Evolutionary conservation across 2,797 vertebrate species (phyloP), one percentile per base, ranked within the genome.

Genomic region (Acanthopagrus latus): DNA sequence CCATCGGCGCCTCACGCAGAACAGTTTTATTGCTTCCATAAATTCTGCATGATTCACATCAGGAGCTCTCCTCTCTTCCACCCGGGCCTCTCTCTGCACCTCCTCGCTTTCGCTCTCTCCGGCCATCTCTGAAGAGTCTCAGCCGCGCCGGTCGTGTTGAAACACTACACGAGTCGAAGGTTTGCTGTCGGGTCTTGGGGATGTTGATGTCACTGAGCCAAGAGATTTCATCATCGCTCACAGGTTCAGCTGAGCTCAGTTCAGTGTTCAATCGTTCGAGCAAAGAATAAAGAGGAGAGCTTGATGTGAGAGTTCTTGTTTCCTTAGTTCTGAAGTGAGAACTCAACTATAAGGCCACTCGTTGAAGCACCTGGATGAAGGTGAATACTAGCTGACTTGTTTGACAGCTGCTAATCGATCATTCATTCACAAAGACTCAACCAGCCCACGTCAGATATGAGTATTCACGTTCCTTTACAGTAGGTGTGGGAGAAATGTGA

Each of bases 41-140:
- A 90, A 91, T 91, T 87, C 84, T 85, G 76, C 86, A 89, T 83
- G 86, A 90, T 84, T 82, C 86, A 78, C 86, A 88, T 88, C 76
- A 73, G 74, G 62, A 43, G 59, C 66, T 72, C 70, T 6, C 27
- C 67, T 74, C 66, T 58, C 69, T 64, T 33, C 69, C 27, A 10
- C 48, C 76, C 67, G 27, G 0, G 2, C 67, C 72, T 81, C 70
- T 76, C 75, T 21, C 46, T 64, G 67, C 62, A 27, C 29, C 17
- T 1, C 62, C 64, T 80, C 64, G 4, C 43, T 3, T 27, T 29
- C 16, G 21, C 64, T 58, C 23, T 20, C 52, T 46, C 33, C 5
- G 10, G 50, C 63, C 56, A 60, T 66, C 71, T 56, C 2, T 44
- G 73, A 33, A 63, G 66, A 51, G 64, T 57, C 48, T 44, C 68